Evolutionary conservation across 2,113 vertebrate genomes (phyloP).

Genomic region (Delphinus delphis): DNA sequence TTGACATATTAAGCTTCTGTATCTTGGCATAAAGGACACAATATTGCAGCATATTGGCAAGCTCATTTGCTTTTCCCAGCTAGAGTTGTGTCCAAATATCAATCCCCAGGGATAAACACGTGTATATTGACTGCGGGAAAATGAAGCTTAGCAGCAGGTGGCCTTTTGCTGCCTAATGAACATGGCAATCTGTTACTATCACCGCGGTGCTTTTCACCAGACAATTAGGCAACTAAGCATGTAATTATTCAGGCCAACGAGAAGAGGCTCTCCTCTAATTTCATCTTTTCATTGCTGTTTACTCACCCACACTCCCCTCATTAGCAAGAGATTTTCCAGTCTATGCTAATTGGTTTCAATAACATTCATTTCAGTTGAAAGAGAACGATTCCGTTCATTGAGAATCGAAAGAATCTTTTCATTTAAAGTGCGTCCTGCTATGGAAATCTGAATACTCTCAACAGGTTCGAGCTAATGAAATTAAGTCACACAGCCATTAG

Average conservation of each 20-base stretch:
- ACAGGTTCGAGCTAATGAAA: conserved; percentile 99
- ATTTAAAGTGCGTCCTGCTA: conserved; percentile 96
- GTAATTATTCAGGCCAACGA: conserved; percentile 99
- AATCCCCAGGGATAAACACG: conserved; percentile 94
- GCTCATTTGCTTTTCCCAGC: conserved; percentile 98
- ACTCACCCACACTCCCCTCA: conserved; percentile 99
- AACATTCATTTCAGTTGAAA: conserved; percentile 99
- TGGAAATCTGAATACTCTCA: conserved; percentile 94
- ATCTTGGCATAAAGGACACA: conserved; percentile 97
- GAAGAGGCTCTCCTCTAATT: conserved; percentile 99
- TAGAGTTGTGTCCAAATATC: conserved; percentile 94
- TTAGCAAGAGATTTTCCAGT: conserved; percentile 99
- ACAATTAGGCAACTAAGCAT: conserved; percentile 99
- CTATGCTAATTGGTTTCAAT: conserved; percentile 99
- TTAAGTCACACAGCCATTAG: conserved; percentile 94
- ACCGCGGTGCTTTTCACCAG: conserved; percentile 95
- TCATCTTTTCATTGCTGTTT: conserved; percentile 99
- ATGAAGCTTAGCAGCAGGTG: conserved; percentile 98
- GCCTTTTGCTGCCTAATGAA: conserved; percentile 99
- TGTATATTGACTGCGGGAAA: conserved; percentile 93
- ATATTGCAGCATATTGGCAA: conserved; percentile 99
- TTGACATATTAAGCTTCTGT: conserved; percentile 97
- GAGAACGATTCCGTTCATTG: conserved; percentile 99
- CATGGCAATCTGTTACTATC: conserved; percentile 99
- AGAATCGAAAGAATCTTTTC: conserved; percentile 96